Conservation (phyloP, 2,113 vertebrate genomes). For the Prochilodus magdalenae region DNA sequence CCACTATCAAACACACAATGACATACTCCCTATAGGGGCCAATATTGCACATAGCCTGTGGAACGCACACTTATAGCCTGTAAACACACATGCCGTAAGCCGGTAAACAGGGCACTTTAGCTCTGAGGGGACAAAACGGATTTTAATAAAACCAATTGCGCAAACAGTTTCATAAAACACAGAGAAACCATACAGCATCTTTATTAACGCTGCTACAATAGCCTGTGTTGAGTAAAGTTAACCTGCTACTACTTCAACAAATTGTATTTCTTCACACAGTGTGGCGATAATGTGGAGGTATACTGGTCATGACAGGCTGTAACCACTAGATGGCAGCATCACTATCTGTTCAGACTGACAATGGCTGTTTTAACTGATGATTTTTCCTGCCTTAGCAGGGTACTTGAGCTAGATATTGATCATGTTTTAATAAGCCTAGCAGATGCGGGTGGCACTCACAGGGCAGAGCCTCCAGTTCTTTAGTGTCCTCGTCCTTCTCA, state of each 20-base stretch:
- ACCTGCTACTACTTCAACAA: background rate
- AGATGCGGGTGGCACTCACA: constrained; percentile 67
- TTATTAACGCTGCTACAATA: background rate
- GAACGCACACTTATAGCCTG: background rate
- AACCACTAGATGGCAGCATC: constrained; percentile 35
- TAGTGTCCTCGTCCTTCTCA: constrained; percentile 90
- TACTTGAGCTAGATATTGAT: background rate
- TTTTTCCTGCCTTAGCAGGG: background rate
- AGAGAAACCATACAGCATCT: background rate
- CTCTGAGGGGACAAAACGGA: background rate
- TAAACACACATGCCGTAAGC: background rate
- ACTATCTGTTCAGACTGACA: background rate
- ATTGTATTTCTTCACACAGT: background rate
- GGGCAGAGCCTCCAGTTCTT: constrained; percentile 80
- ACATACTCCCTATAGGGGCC: constrained; percentile 61
- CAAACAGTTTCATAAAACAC: background rate
- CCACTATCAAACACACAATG: constrained; percentile 69
- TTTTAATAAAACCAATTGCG: background rate
- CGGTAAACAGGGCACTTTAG: constrained; percentile 1
- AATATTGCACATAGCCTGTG: constrained; percentile 32
- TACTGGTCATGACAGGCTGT: background rate
- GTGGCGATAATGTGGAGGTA: background rate
- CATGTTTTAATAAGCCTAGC: background rate
- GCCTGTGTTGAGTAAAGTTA: background rate
- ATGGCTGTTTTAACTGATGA: background rate